Evolutionary conservation across 2,888 invertebrate genomes (phyloP), one percentile per base, ranked within the genome.

Genomic region (Ennomos fuscantarius): DNA sequence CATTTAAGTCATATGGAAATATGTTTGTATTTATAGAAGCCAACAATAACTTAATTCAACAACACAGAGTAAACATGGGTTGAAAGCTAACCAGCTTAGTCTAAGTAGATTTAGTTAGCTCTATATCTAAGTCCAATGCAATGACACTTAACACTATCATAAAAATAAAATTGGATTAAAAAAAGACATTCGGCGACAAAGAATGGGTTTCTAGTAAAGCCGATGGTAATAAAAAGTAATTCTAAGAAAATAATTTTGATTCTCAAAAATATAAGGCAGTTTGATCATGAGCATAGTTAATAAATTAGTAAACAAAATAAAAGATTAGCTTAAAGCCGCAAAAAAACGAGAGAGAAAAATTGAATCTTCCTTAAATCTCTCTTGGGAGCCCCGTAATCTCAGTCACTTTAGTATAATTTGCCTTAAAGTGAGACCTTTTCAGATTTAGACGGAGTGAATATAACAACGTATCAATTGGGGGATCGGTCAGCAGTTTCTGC

Each of bases 101-200:
- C 34, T 43, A 35, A 61, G 73, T 78, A 84, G 87, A 87, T 87
- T 84, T 76, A 84, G 87, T 88, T 87, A 87, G 78, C 70, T 61
- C 56, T 51, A 74, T 70, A 75, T 67, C 72, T 72, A 78, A 74
- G 76, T 76, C 72, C 75, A 78, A 74, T 78, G 73, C 77, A 74
- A 74, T 72, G 49, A 42, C 62, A 63, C 64, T 66, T 79, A 76
- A 79, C 74, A 66, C 76, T 60, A 74, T 78, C 74, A 81, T 78
- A 78, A 78, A 74, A 80, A 82, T 78, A 79, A 67, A 31, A 46
- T 78, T 79, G 78, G 75, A 80, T 82, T 78, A 79, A 67, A 46
- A 42, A 24, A 24, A 24, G 24, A 24, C 24, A 24, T 0, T 24
- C 6, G 24, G 24, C 5, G 6, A 24, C 24, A 6, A 1, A 24